phyloP scores from a whole-genome alignment of 1,140 invertebrate genomes.

The Tetragonula clypearis region DNA sequence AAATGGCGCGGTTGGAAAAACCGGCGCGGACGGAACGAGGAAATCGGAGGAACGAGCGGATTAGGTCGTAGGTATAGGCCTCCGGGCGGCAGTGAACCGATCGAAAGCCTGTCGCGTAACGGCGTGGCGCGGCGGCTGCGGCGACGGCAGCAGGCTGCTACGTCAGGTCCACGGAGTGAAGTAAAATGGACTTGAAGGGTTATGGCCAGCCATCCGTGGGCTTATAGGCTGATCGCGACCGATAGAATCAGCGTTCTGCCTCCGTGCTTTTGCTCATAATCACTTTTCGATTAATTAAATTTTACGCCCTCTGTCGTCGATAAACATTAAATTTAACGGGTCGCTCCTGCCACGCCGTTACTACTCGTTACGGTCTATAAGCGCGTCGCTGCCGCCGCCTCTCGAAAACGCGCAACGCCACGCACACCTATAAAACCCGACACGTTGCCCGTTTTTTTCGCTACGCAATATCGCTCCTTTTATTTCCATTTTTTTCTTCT shows the following conservation, averaged over 20 bases:
- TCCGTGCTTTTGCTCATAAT: slow-evolving; percentile 78
- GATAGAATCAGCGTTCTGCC: slow-evolving; percentile 80
- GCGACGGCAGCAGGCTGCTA: slow-evolving; percentile 64
- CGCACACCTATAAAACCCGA: neutral
- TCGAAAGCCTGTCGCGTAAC: slow-evolving; percentile 64
- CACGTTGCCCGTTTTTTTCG: neutral
- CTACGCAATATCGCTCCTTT: slow-evolving; percentile 19
- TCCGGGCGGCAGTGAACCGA: slow-evolving; percentile 61
- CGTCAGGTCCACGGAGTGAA: slow-evolving; percentile 79
- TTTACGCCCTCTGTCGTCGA: slow-evolving; percentile 76
- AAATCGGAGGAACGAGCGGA: slow-evolving; percentile 30
- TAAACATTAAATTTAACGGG: slow-evolving; percentile 82
- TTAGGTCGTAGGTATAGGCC: slow-evolving; percentile 59
- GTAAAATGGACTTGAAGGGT: slow-evolving; percentile 80
- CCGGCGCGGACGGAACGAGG: neutral
- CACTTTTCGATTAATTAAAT: slow-evolving; percentile 83
- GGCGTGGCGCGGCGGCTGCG: neutral
- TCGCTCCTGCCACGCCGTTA: slow-evolving; percentile 58
- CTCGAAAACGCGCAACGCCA: slow-evolving; percentile 28
- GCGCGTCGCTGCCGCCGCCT: neutral
- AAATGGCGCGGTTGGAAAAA: neutral
- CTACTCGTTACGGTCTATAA: slow-evolving; percentile 58
- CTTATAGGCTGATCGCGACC: slow-evolving; percentile 79
- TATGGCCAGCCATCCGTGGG: slow-evolving; percentile 77
- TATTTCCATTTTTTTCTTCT: neutral